phyloP scores from a whole-genome alignment of 2,888 invertebrate genomes.

The Archips crataeganus region DNA sequence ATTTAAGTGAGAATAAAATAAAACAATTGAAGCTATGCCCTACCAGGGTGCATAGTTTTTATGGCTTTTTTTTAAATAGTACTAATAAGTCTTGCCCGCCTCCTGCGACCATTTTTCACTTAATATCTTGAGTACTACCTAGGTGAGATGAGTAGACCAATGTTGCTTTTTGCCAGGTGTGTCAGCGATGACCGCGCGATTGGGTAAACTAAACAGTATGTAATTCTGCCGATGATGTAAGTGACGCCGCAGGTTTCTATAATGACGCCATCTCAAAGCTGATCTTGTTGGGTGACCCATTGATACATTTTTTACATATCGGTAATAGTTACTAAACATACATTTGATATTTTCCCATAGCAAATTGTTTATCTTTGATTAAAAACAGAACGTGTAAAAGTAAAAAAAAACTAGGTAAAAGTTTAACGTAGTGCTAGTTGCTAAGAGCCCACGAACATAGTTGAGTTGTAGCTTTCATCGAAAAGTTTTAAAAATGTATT shows the following conservation, averaged over 20 bases:
- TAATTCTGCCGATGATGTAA: conserved; percentile 74
- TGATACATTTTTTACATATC: conserved; percentile 15
- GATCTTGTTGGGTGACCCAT: conserved; percentile 43
- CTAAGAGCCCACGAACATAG: too few species aligned
- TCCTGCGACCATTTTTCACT: too few species aligned
- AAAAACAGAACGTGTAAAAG: neutral
- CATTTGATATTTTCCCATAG: neutral
- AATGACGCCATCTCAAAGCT: conserved; percentile 60
- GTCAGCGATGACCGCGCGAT: conserved; percentile 55
- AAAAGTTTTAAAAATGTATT: too few species aligned
- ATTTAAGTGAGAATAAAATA: too few species aligned
- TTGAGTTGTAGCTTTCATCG: too few species aligned
- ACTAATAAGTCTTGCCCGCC: too few species aligned
- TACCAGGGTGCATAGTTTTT: too few species aligned
- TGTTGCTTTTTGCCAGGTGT: conserved; percentile 44
- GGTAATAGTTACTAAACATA: neutral
- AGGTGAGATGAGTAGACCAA: conserved; percentile 7
- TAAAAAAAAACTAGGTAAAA: too few species aligned
- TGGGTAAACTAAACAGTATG: conserved; percentile 51
- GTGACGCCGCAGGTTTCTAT: conserved; percentile 47
- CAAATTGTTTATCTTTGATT: neutral
- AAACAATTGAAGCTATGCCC: too few species aligned
- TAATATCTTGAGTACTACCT: neutral
- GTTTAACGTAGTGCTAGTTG: too few species aligned
- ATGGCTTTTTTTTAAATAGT: too few species aligned